Evolutionary conservation across 2,797 vertebrate genomes (phyloP).

Genomic region (Neopelma chrysocephalum): DNA sequence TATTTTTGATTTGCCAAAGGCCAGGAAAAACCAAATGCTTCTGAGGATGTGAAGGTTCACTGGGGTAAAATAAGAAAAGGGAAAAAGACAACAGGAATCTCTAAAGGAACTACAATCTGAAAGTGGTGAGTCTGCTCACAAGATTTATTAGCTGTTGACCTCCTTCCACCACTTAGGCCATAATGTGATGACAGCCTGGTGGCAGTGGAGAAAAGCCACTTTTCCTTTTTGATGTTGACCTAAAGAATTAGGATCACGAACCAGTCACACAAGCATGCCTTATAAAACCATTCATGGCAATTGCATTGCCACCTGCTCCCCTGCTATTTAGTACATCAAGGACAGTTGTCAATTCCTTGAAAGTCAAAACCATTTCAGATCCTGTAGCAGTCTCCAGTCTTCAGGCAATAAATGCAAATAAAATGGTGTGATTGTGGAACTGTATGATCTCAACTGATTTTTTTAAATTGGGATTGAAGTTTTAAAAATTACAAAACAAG

Average conservation of each 20-base stretch:
- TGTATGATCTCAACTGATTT: neutral
- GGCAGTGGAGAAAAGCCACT: neutral
- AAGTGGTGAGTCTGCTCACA: conserved; percentile 16
- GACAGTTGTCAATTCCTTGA: neutral
- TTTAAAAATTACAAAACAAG: neutral
- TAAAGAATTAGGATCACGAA: conserved; percentile 42
- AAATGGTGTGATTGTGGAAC: neutral
- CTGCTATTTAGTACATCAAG: conserved; percentile 18
- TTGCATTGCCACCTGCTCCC: neutral
- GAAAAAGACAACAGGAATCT: neutral
- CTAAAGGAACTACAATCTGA: neutral
- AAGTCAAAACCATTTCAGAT: conserved; percentile 13
- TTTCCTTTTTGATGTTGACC: conserved; percentile 30
- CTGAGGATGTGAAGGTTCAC: neutral
- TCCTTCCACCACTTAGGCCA: neutral
- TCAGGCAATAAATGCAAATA: neutral
- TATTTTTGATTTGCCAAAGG: conserved; percentile 8
- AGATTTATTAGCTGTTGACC: conserved; percentile 58
- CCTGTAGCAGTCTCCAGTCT: neutral
- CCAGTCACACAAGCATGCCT: neutral
- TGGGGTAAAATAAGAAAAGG: neutral
- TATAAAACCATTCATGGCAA: neutral
- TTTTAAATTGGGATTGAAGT: neutral
- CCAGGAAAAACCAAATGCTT: conserved; percentile 20
- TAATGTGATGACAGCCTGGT: conserved; percentile 19